A percentile compares a stretch with the other conserved stretches of the same genome.
Evolutionary conservation across 2,113 vertebrate genomes (phyloP).

Genomic region (Picathartes gymnocephalus): DNA sequence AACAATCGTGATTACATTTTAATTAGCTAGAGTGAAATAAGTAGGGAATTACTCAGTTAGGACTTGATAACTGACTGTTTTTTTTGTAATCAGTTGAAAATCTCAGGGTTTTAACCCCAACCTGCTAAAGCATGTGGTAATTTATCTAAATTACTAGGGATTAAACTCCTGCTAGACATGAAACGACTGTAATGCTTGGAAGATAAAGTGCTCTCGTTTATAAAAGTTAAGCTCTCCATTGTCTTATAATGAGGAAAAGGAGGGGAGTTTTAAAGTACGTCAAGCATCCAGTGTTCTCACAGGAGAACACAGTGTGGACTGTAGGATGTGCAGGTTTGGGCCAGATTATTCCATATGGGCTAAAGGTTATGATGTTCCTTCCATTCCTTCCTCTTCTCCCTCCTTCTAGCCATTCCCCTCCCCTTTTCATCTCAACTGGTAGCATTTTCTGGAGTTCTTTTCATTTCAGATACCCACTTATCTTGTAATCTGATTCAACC

Average conservation of each 20-base stretch:
- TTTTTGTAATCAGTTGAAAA: conserved; percentile 23
- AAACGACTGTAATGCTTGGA: not conserved
- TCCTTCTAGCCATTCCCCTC: not conserved
- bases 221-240: not conserved
- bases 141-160: conserved; percentile 32
- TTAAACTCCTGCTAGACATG: conserved; percentile 5
- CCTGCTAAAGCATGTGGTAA: not conserved
- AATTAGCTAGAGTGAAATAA: conserved; percentile 65
- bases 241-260: not conserved
- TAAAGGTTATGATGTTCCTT: not conserved
- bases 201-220: not conserved
- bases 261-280: not conserved
- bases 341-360: not conserved
- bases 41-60: conserved; percentile 63
- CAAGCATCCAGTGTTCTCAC: not conserved
- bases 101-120: conserved; percentile 30
- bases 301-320: not conserved
- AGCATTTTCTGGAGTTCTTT: conserved; percentile 30
- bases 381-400: not conserved
- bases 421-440: not conserved
- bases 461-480: conserved; percentile 34
- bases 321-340: not conserved
- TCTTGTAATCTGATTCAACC: conserved; percentile 59
- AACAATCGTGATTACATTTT: conserved; percentile 71
- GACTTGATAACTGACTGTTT: conserved; percentile 23